Evolutionary conservation across 2,888 invertebrate species (phyloP).

Genomic region (Orchesellides sinensis): DNA sequence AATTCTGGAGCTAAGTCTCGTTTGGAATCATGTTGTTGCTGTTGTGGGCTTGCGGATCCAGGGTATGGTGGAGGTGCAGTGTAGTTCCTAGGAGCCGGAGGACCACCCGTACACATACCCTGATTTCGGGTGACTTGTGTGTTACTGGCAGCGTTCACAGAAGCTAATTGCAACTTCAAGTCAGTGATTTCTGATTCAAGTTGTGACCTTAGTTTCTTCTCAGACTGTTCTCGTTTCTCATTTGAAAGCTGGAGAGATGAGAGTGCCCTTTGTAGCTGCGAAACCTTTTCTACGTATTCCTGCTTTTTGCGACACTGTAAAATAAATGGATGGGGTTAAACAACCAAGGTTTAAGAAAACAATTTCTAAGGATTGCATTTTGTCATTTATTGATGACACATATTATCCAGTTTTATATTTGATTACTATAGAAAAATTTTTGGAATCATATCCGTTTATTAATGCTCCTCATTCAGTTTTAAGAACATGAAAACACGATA

Average conservation of each 20-base stretch:
- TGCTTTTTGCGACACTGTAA: slow-evolving; percentile 88
- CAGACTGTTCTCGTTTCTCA: slow-evolving; percentile 90
- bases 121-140: slow-evolving; percentile 39
- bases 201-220: slow-evolving; percentile 89
- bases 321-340: too few relatives aligned
- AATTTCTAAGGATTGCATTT: too few relatives aligned
- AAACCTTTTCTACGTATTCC: slow-evolving; percentile 89
- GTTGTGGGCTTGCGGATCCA: slow-evolving; percentile 29
- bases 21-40: slow-evolving; percentile 36
- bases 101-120: slow-evolving; percentile 69
- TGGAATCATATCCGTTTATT: too few relatives aligned
- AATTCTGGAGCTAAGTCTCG: slow-evolving; percentile 65
- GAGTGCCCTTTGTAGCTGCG: slow-evolving; percentile 89
- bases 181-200: slow-evolving; percentile 89
- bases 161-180: slow-evolving; percentile 77
- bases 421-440: too few relatives aligned
- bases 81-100: slow-evolving; percentile 74
- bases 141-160: slow-evolving; percentile 77
- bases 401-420: too few relatives aligned
- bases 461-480: too few relatives aligned
- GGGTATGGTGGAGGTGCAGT: slow-evolving; percentile 73
- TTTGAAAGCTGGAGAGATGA: slow-evolving; percentile 89
- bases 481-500: too few relatives aligned
- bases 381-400: too few relatives aligned
- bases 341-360: too few relatives aligned